Base-by-base conservation (phyloP, 2,797 vertebrate species). In the Neosilurus hyrtlii region DNA sequence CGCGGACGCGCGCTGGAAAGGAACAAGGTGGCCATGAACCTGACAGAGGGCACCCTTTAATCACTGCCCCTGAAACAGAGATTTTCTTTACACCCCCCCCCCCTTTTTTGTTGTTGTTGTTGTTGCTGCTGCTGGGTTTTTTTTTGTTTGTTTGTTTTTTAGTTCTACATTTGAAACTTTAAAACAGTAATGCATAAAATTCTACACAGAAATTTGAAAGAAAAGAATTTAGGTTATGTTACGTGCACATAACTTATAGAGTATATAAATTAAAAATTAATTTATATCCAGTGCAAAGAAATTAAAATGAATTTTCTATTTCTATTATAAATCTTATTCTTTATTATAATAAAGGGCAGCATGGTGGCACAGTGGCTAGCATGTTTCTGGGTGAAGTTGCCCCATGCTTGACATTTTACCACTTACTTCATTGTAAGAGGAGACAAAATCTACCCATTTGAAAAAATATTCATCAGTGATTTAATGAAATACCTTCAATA, bases 1-100 rank as follows among this genome's bases (percentile, higher is more conserved):
- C 79, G 18, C 37, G 68, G 30, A 52, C 57, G 70, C 79, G 79
- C 68, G 51, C 30, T 43, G 67, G n/a, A 35, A 80, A 35, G 24
- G 37, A 86, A 7, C 85, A 22, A 85, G 43, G 87, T 78, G 75
- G 75, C 75, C 75, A 51, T 78, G 12, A 83, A 66, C 88, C 26
- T 76, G 68, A 68, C 52, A 61, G 56, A 77, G 75, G 75, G 75
- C 75, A 80, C 12, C 11, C 65, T 70, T 80, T 57, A 70, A 68
- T 79, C 73, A 75, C 30, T 59, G 73, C 18, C 8, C 83, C 43
- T 56, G 20, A 61, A 51, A 80, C 2, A 70, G 15, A 51, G 35
- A 70, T 20, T 59, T 59, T 59, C 22, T 59, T 14, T 14, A 15
- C 37, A 3, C 6, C 37, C 37, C 37, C 37, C 37, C 37, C 6